A percentile compares a stretch with the other conserved stretches of the same genome.
Evolutionary conservation across 2,113 vertebrate genomes (phyloP).

Genomic region (Erythrolamprus reginae): DNA sequence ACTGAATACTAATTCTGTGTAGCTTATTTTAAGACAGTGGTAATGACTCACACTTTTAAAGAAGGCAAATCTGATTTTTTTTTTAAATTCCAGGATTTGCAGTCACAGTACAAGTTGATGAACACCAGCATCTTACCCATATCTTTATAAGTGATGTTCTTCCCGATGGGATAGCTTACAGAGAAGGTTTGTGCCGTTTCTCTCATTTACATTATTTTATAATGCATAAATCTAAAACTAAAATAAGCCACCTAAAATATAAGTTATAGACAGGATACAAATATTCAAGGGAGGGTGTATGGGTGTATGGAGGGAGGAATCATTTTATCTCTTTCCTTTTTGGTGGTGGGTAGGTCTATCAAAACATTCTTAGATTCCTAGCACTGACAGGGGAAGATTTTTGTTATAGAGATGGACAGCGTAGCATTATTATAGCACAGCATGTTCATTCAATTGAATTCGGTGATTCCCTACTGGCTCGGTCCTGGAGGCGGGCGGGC

Average conservation of each 20-base stretch:
- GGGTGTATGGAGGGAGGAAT: neutral
- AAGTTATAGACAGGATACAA: neutral
- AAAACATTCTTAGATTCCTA: neutral
- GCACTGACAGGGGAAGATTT: neutral
- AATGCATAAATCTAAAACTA: neutral
- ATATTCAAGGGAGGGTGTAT: neutral
- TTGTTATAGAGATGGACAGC: neutral
- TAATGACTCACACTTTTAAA: neutral
- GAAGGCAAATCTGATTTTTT: neutral
- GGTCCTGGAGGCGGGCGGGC: no score
- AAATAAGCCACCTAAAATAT: neutral
- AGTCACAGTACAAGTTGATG: conserved; percentile 81
- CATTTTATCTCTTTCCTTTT: neutral
- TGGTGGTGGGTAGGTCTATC: neutral
- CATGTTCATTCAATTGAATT: no score
- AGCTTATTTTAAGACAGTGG: neutral
- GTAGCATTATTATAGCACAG: neutral
- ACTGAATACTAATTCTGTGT: neutral
- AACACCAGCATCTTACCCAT: conserved; percentile 71
- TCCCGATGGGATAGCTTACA: conserved; percentile 78
- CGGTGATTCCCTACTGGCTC: no score
- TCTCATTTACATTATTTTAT: neutral
- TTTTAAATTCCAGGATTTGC: conserved; percentile 77
- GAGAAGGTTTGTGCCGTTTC: conserved; percentile 73
- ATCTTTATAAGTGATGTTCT: conserved; percentile 89